Percentiles rank a stretch among this genome's conserved stretches.
phyloP scores from a whole-genome alignment of 2,113 vertebrate genomes.

The Pomatostomus ruficeps region DNA sequence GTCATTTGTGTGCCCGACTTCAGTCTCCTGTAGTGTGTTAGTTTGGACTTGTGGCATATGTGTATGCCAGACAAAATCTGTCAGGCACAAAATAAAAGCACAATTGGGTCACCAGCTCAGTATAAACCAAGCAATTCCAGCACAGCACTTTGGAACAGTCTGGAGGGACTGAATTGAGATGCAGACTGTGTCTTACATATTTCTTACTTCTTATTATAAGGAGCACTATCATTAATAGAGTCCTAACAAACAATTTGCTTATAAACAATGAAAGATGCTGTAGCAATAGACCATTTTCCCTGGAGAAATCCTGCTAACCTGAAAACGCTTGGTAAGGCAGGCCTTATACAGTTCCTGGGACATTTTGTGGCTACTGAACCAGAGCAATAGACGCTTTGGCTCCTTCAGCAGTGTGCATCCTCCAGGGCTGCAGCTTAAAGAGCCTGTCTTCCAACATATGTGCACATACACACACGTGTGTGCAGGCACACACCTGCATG shows the following conservation, averaged over 20 bases:
- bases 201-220: neutral
- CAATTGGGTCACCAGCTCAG: neutral
- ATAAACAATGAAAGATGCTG: neutral
- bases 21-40: neutral
- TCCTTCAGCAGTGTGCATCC: neutral
- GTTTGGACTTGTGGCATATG: neutral
- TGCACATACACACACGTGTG: neutral
- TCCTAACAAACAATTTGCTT: neutral
- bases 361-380: neutral
- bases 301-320: neutral
- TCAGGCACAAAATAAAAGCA: neutral
- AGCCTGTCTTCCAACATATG: neutral
- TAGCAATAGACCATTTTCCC: neutral
- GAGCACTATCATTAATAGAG: neutral
- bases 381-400: neutral
- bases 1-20: neutral
- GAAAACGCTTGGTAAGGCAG: neutral
- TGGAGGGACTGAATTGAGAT: neutral
- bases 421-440: neutral
- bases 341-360: neutral
- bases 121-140: neutral
- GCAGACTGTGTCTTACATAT: neutral
- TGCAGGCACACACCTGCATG: neutral
- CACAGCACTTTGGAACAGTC: neutral
- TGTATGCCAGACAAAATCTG: neutral